Conservation (phyloP, 2,113 vertebrate genomes). For the mouse (Mus musculus) region DNA sequence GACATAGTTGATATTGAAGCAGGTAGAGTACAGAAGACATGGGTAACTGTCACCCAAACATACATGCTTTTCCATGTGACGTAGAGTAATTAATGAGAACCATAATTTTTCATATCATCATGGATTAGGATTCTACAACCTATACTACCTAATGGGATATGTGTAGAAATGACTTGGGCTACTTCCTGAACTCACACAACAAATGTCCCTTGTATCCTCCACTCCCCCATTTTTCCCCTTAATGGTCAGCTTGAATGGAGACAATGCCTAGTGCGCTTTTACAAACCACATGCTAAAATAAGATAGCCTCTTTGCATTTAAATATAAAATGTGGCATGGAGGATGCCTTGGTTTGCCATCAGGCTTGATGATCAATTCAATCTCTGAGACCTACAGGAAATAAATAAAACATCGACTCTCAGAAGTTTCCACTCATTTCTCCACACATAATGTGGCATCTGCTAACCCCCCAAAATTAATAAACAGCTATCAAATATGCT, state of each 20-base stretch:
- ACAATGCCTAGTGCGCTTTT: background rate
- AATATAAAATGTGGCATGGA: background rate
- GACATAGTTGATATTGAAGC: background rate
- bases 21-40: background rate
- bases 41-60: background rate
- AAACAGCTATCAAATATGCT: too few species aligned
- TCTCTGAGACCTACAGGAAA: background rate
- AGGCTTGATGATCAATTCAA: background rate
- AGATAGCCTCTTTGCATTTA: background rate
- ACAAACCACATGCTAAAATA: background rate
- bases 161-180: background rate
- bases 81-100: background rate
- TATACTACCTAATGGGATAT: background rate
- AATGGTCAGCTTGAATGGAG: background rate
- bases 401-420: background rate
- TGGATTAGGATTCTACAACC: background rate
- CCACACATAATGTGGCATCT: background rate
- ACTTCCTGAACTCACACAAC: background rate
- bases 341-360: background rate
- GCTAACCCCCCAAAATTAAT: background rate
- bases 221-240: background rate
- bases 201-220: background rate
- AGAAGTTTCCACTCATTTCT: background rate
- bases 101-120: background rate
- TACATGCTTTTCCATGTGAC: background rate